A percentile compares a stretch with the other conserved stretches of the same genome.
Conservation (phyloP, 2,888 invertebrate species). For the Nymphalis urticae region DNA sequence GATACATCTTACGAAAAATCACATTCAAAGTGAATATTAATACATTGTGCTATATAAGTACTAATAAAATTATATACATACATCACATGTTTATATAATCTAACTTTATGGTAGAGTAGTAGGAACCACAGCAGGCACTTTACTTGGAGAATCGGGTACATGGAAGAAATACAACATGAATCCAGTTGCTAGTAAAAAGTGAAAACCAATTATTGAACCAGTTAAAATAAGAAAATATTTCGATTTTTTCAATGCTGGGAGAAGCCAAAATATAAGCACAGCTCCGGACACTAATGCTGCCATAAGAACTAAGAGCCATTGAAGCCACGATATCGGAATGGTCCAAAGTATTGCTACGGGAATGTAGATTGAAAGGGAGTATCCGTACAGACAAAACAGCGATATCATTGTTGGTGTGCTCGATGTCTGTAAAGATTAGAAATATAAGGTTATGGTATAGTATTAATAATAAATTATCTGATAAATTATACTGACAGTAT, state of each 20-base stretch:
- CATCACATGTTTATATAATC: background rate
- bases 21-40: background rate
- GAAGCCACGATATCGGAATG: slow-evolving; percentile 90
- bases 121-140: slow-evolving; percentile 30
- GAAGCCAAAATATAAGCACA: slow-evolving; percentile 90
- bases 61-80: slow-evolving; percentile 5
- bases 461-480: no score
- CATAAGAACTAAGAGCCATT: slow-evolving; percentile 92
- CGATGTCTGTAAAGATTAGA: slow-evolving; percentile 62
- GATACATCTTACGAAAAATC: background rate
- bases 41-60: background rate
- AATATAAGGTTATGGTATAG: no score
- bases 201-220: slow-evolving; percentile 86
- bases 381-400: slow-evolving; percentile 96
- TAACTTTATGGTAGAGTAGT: slow-evolving; percentile 42
- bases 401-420: slow-evolving; percentile 88
- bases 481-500: no score
- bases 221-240: slow-evolving; percentile 72
- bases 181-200: slow-evolving; percentile 91
- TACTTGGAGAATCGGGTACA: slow-evolving; percentile 62
- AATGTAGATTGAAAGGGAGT: slow-evolving; percentile 95
- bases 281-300: slow-evolving; percentile 92
- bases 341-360: slow-evolving; percentile 97
- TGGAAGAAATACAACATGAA: slow-evolving; percentile 93
- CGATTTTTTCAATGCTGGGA: slow-evolving; percentile 87